A percentile compares a stretch with the other conserved stretches of the same genome.
phyloP scores from a whole-genome alignment of 2,797 vertebrate genomes.

The Muscicapa striata region DNA sequence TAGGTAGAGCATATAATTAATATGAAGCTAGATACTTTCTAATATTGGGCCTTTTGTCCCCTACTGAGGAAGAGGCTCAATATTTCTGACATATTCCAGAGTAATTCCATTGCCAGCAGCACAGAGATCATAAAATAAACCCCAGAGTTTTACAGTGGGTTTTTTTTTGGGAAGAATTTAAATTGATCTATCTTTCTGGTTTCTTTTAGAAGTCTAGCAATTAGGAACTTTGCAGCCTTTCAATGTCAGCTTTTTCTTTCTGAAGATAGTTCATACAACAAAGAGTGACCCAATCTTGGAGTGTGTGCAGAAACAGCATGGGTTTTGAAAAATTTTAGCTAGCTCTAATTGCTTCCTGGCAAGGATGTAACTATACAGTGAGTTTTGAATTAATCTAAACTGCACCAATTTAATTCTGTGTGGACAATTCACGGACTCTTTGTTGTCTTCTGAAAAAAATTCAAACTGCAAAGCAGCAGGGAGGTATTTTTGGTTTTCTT shows the following conservation, averaged over 20 bases:
- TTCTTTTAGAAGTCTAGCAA: not conserved
- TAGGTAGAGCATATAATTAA: not conserved
- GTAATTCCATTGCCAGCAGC: not conserved
- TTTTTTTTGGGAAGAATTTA: not conserved
- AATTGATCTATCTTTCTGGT: not conserved
- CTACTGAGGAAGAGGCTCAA: not conserved
- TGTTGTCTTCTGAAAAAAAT: not conserved
- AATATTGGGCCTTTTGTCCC: not conserved
- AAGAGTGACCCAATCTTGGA: not conserved
- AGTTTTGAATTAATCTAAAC: not conserved
- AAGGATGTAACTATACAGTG: not conserved
- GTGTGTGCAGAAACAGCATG: not conserved
- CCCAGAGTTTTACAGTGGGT: not conserved
- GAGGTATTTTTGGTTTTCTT: not conserved
- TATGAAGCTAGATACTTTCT: not conserved
- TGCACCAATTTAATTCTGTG: not conserved
- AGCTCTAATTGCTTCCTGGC: not conserved
- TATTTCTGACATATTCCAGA: not conserved
- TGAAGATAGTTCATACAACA: not conserved
- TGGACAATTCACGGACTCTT: not conserved
- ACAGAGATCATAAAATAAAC: not conserved
- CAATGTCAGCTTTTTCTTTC: not conserved
- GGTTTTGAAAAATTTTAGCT: not conserved
- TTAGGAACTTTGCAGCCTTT: conserved; percentile 20
- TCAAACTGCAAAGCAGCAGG: not conserved